Conservation (phyloP, 2,888 invertebrate genomes). For the Pristionchus mayeri region DNA sequence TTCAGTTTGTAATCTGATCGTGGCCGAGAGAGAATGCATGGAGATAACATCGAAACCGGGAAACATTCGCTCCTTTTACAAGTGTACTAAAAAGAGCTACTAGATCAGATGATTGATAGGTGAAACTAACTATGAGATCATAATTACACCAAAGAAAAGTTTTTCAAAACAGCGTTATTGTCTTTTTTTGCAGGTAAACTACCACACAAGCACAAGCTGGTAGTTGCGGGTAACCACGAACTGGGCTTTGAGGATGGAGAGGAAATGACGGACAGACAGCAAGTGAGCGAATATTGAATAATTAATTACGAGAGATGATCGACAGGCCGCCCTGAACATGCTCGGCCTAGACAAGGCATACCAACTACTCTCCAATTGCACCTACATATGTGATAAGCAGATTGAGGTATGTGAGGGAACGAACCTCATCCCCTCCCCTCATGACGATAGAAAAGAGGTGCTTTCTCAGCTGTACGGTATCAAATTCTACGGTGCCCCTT, state of each 20-base stretch:
- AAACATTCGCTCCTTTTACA: not conserved
- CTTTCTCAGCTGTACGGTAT: slow-evolving; percentile 66
- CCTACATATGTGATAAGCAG: slow-evolving; percentile 70
- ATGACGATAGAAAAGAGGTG: not conserved
- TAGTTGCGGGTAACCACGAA: slow-evolving; percentile 72
- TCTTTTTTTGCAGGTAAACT: slow-evolving; percentile 63
- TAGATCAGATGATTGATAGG: not conserved
- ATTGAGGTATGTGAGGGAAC: slow-evolving; percentile 60
- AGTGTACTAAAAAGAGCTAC: not conserved
- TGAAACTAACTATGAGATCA: not conserved
- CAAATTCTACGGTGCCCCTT: slow-evolving; percentile 74
- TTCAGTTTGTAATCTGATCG: slow-evolving; percentile 16
- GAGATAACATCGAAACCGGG: not conserved
- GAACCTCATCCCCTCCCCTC: not conserved
- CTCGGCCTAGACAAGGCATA: slow-evolving; percentile 74
- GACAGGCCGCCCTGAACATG: slow-evolving; percentile 71
- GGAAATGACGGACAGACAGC: slow-evolving; percentile 51
- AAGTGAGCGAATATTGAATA: slow-evolving; percentile 15
- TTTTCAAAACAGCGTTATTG: too few relatives aligned
- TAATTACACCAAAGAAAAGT: not conserved
- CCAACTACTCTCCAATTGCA: slow-evolving; percentile 74
- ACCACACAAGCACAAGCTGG: slow-evolving; percentile 70
- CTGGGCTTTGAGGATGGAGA: slow-evolving; percentile 68
- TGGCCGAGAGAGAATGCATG: not conserved
- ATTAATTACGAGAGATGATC: slow-evolving; percentile 46